phyloP scores from a whole-genome alignment of 1,140 invertebrate genomes.

The Sitobion miscanthi region DNA sequence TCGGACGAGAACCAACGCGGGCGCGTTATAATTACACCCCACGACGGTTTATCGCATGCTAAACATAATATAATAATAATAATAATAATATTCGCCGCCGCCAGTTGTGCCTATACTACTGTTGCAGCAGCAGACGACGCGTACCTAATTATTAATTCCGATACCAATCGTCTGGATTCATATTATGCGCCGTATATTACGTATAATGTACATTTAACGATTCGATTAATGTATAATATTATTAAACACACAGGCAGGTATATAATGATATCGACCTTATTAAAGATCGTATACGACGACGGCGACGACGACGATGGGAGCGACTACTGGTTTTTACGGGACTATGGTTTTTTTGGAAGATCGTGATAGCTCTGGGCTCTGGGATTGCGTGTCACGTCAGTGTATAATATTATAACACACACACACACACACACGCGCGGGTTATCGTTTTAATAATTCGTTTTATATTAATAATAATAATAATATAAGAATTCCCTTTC shows the following conservation, averaged over 20 bases:
- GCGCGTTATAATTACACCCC: neutral
- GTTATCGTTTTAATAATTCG: constrained; percentile 22
- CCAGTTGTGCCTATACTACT: neutral
- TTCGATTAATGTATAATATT: neutral
- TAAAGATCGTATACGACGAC: neutral
- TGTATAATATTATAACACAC: neutral
- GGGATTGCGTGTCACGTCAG: constrained; percentile 21
- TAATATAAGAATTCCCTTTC: constrained; percentile 7
- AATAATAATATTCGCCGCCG: neutral
- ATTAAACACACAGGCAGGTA: neutral
- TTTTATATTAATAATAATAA: constrained; percentile 30
- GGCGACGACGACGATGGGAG: constrained; percentile 22
- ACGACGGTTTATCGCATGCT: neutral
- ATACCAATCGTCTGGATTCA: neutral
- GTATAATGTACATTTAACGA: neutral
- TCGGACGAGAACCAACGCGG: neutral
- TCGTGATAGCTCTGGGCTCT: constrained; percentile 43
- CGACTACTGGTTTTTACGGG: constrained; percentile 50
- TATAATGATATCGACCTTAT: neutral
- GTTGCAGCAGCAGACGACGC: neutral
- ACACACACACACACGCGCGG: neutral
- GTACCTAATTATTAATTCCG: constrained; percentile 8
- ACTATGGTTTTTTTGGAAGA: neutral
- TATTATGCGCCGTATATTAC: neutral
- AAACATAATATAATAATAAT: neutral